Evolutionary conservation across 2,113 vertebrate species (phyloP), one percentile per base, ranked within the genome.

Genomic region (Hypomesus transpacificus): DNA sequence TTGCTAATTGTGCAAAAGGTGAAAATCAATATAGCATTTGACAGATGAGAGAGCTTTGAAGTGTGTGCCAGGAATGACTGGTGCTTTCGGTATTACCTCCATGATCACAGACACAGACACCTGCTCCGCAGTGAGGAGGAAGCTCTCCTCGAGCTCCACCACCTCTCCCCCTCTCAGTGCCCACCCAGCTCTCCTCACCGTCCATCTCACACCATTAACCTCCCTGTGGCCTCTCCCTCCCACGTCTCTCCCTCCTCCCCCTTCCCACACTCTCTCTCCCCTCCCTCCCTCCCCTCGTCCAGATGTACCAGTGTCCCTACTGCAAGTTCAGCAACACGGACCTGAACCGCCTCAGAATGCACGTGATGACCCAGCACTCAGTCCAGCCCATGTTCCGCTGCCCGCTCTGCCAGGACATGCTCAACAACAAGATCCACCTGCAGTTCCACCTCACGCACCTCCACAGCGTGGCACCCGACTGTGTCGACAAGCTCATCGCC

Each of bases 391-490:
- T 97, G 95, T 92, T 98, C 16, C 95, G 96, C 84, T 99, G 97
- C 89, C 97, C 97, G 0, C 91, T 99, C 81, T 99, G 97, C 91
- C 97, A 99, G 91, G 97, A 98, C 91, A 96, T 95, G 95, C 95
- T 99, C 59, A 98, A 96, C 92, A 99, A 98, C 94, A 98, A 99
- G 93, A 91, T 98, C 87, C 97, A 99, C 87, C 91, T 99, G 81
- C 97, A 99, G 95, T 92, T 99, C 85, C 97, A 99, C 91, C 97
- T 99, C 89, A 98, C 97, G 62, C 97, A 99, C 86, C 95, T 99
- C 78, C 97, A 99, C 93, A 99, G 96, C 0, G 97, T 99, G 88
- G 94, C 97, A 0, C 97, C 97, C 0, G 97, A 99, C 93, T 99
- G 97, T 0, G 97, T 99, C 0, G 97, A 99, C 66, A 99, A 99